These are phyloP conservation scores for Halcyon senegalensis DNA, from an alignment of 2,113 vertebrate species.

Conservation along the genomic window DNA sequence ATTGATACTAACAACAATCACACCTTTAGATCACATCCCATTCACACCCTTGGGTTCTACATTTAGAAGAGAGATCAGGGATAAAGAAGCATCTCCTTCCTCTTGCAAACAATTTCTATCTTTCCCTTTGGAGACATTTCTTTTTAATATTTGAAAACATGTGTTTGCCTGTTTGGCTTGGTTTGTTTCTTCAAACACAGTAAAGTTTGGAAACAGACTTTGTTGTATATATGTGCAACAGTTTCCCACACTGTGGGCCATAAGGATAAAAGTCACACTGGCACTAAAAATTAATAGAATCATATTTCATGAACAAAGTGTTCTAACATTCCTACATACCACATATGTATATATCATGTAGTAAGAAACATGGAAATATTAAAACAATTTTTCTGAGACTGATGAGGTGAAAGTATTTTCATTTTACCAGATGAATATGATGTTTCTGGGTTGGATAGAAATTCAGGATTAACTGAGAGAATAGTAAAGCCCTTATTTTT, in stretches of 20 bases:
- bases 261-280: neutral
- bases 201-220: neutral
- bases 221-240: neutral
- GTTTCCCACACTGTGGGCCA: neutral
- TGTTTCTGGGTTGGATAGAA: neutral
- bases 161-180: neutral
- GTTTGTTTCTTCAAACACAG: neutral
- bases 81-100: neutral
- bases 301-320: neutral
- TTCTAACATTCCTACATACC: neutral
- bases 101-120: neutral
- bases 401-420: neutral
- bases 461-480: neutral
- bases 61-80: neutral
- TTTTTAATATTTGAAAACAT: neutral
- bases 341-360: neutral
- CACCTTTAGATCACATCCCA: neutral
- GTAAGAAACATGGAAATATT: neutral
- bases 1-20: accelerated
- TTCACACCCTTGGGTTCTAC: neutral
- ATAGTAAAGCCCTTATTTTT: neutral
- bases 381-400: neutral
- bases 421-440: neutral
- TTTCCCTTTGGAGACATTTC: neutral
- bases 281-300: neutral